phyloP scores from a whole-genome alignment of 2,797 vertebrate genomes.

The Ctenochaetus hawaiiensis region DNA sequence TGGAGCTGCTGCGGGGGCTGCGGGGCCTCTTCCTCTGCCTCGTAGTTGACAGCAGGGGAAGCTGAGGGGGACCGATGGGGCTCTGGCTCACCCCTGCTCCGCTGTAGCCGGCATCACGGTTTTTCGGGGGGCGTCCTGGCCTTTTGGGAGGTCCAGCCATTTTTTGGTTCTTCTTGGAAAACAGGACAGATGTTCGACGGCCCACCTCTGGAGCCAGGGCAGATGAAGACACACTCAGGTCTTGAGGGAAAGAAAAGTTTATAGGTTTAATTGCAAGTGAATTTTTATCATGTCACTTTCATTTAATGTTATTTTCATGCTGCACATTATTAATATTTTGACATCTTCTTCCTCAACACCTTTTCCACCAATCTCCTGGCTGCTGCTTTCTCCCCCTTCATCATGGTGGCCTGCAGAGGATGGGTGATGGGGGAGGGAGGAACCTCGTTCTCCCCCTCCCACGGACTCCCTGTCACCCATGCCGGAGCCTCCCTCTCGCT shows the following conservation, averaged over 20 bases:
- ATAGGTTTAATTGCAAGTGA: neutral
- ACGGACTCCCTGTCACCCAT: constrained; percentile 87
- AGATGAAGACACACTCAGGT: constrained; percentile 91
- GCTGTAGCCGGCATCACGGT: constrained; percentile 89
- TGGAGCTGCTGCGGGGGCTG: constrained; percentile 94
- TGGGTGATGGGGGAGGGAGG: constrained; percentile 83
- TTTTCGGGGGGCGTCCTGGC: constrained; percentile 96
- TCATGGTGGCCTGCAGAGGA: constrained; percentile 91
- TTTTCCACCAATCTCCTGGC: constrained; percentile 96
- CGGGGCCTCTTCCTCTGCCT: constrained; percentile 93
- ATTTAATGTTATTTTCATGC: neutral
- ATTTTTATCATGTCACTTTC: neutral
- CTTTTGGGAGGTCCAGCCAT: constrained; percentile 95
- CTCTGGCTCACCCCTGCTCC: constrained; percentile 89
- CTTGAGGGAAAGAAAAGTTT: constrained; percentile 72
- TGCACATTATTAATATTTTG: neutral
- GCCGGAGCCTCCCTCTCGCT: constrained; percentile 89
- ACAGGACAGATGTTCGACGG: constrained; percentile 97
- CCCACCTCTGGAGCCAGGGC: constrained; percentile 95
- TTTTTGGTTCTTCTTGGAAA: constrained; percentile 99
- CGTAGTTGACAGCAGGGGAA: constrained; percentile 88
- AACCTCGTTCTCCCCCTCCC: constrained; percentile 81
- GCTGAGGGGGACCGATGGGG: constrained; percentile 94
- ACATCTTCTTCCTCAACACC: constrained; percentile 78
- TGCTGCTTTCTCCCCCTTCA: constrained; percentile 98